Base-by-base conservation (phyloP, 2,797 vertebrate genomes). In the Pipistrellus pipistrellus region DNA sequence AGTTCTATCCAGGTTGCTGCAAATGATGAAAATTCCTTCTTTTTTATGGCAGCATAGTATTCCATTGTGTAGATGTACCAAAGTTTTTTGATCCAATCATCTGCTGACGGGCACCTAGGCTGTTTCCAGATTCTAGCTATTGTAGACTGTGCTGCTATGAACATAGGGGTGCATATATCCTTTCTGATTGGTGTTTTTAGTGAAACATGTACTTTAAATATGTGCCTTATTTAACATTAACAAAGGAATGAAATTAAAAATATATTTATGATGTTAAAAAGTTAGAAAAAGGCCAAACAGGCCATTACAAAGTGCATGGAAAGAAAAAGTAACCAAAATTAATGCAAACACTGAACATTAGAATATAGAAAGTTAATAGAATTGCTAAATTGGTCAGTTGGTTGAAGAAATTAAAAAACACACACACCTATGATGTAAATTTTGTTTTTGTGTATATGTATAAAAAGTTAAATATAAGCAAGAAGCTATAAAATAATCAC, bases 321-420 rank as follows among this genome's bases (percentile, higher is more conserved):
- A 46, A 64, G 46, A 85, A 14, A 14, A 89, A 95, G 82, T 35
- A 44, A 48, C n/a, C 59, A 66, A 78, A 84, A 35, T n/a, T 68
- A 69, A 44, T 64, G 38, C 62, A 66, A 84, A 85, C 4, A 17
- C 10, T 62, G 12, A 75, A 68, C 3, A 12, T 68, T 51, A 72
- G 6, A 51, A 23, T 44, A 41, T 18, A 75, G 38, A 55, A 59
- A 72, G 55, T 30, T 10, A 35, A 4, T 30, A 66, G 11, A 14
- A 25, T 15, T n/a, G 1, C 35, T 20, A 66, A 85, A 85, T 4
- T 38, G 2, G 59, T 80, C 25, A 18, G 17, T 59, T 44, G 6
- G 3, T 46, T 72, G 23, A 32, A 83, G 41, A 8, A 92, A 83
- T 73, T 3, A n/a, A n/a, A 25, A 9, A 55, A 85, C 75, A 35